Base-by-base conservation (phyloP, 2,797 vertebrate genomes). In the Periophthalmus magnuspinnatus region DNA sequence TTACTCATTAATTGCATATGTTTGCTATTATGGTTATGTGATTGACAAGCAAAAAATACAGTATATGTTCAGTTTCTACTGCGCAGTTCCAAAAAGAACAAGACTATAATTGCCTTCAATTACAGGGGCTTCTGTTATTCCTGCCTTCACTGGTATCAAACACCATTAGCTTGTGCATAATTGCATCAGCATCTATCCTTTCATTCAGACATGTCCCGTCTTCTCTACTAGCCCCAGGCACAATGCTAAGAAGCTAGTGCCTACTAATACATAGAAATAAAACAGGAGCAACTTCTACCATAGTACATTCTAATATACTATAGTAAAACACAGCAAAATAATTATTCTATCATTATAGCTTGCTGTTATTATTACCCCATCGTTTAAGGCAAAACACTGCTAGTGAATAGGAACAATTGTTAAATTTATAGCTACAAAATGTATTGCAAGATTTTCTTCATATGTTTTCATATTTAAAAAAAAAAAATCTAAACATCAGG, bases 201-300 rank as follows among this genome's bases (percentile, higher is more conserved):
- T 69, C 54, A 78, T 55, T 52, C 73, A 83, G 80, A 84, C 88
- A 88, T 88, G 87, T 87, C 78, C 75, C 67, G 78, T 91, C 86
- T 76, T 77, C 80, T 82, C 77, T 75, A 71, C 5, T 36, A 67
- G 78, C 85, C 78, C 79, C 58, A 22, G 84, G 87, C 82, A 19
- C 14, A 69, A 60, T 67, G 83, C 34, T 71, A 64, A 58, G 36
- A 83, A 55, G 45, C 21, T 63, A 47, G 60, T 60, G 67, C 65
- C 61, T 69, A 70, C 32, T 66, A 65, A 69, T 22, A 68, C 77
- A 80, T 11, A 75, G 38, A 55, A 19, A 56, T n/a, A n/a, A 36
- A 72, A 63, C 48, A 74, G 1, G 59, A 6, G 2, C 32, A 41
- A 48, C 71, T 34, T 21, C n/a, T n/a, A n/a, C n/a, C 82, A 58